Base-by-base conservation (phyloP, 2,888 invertebrate species). In the Mythimna ferrago region DNA sequence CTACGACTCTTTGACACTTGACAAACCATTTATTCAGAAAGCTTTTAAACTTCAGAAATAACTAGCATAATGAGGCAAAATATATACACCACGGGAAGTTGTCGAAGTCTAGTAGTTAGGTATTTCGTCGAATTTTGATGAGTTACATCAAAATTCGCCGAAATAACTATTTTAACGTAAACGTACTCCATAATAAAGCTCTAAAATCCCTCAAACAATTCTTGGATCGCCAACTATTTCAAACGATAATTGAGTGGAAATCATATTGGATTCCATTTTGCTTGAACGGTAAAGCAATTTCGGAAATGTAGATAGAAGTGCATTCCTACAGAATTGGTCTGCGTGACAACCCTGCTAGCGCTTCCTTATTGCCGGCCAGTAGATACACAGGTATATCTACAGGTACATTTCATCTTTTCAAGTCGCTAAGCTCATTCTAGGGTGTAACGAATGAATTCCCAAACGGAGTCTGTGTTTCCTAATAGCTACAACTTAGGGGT, bases 341-440 rank as follows among this genome's bases (percentile, higher is more conserved):
- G 19, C 26, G 66, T 67, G 66, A 70, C 53, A 78, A 38, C 69
- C 63, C 26, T 60, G 32, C 10, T 7, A 32, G 19, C 53, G 21
- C n/a, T 82, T 64, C 62, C 54, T 61, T 70, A 64, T 35, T 44
- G 19, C 58, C 56, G 19, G 60, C 32, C 32, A 35, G 38, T 44
- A 69, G 48, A 65, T 56, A 72, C 16, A 32, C 44, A 58, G 32
- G 66, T 54, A 62, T 21, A 41, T 78, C 72, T 72, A 80, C 79
- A 61, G 21, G 41, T 10, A 35, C 7, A 81, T 84, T 85, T 76
- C 70, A 72, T 87, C 77, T 82, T 85, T 85, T 77, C 67, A 71
- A 86, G 85, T 80, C 84, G 86, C 78, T 83, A 84, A 84, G 84
- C 81, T 81, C 78, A 82, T 80, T 86, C 73, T 76, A 76, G 78